Evolutionary conservation across 2,797 vertebrate species (phyloP), one percentile per base, ranked within the genome.

Genomic region (Brotula barbata): DNA sequence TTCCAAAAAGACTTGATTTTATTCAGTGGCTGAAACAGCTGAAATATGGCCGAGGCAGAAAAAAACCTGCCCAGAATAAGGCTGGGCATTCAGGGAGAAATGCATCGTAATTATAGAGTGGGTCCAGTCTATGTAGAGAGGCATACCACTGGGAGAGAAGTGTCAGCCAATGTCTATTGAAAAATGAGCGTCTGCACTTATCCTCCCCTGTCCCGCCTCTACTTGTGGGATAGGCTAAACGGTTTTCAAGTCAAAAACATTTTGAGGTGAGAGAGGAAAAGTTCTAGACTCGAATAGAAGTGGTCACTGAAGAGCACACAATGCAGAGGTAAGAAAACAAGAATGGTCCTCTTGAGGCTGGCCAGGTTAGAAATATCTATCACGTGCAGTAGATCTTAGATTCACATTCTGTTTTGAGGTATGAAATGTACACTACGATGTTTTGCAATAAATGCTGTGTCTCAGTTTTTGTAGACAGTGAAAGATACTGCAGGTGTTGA

Each of bases 41-140:
- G 19, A 47, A 64, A 65, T 55, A 70, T 82, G 73, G 71, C 68
- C 81, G 81, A 58, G 85, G 81, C 53, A 44, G 36, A 68, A 45
- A 67, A 58, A 77, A 71, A 12, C 31, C 68, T 78, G 80, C 87
- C 81, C 82, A 86, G 62, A 78, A 39, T 71, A 68, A 80, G 78
- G 82, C 77, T 50, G 65, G 75, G 58, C 75, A 74, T 86, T 78
- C 69, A 80, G 72, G 82, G 82, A 81, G 73, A 84, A 71, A 73
- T 78, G 57, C 75, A 74, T 44, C 48, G 80, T 90, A 90, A 91
- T 89, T 91, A 89, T 73, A 90, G 85, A 80, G 85, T 67, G 66
- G 76, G 70, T 77, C 71, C 33, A 73, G 80, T 73, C 75, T 80
- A 71, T 81, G 76, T 64, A 72, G 74, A 77, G 80, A 85, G 61